Evolutionary conservation across 2,888 invertebrate species (phyloP).

Genomic region (Hybos culiciformis): DNA sequence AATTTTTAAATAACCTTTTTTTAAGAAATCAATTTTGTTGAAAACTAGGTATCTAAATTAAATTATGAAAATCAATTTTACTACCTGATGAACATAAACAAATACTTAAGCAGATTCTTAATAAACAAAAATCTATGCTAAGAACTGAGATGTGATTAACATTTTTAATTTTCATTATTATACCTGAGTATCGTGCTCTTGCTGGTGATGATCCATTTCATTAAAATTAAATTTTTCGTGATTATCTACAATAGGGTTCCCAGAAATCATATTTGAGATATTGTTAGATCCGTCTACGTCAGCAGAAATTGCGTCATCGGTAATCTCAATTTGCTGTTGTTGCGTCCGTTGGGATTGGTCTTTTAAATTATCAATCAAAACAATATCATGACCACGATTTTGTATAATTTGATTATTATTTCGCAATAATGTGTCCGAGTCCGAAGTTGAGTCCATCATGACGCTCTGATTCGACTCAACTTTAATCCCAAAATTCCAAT

Average conservation of each 20-base stretch:
- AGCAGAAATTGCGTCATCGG: neutral
- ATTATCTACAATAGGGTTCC: neutral
- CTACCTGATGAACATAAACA: no score
- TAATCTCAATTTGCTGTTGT: constrained; percentile 5
- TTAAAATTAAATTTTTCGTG: neutral
- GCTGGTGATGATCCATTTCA: constrained; percentile 17
- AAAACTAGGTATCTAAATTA: no score
- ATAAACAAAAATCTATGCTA: no score
- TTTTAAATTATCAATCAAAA: constrained; percentile 8
- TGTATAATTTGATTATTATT: no score
- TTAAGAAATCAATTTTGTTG: no score
- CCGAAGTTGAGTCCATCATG: constrained; percentile 10
- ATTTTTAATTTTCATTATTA: neutral
- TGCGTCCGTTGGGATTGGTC: constrained; percentile 5
- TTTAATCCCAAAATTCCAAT: constrained; percentile 33
- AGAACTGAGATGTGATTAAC: no score
- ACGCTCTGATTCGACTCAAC: constrained; percentile 6
- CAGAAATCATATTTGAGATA: neutral
- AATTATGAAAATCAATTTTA: no score
- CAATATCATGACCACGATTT: constrained; percentile 1
- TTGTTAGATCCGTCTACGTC: neutral
- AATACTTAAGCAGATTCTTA: no score
- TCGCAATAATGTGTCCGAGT: no score
- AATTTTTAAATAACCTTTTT: no score
- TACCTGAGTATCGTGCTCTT: constrained; percentile 7